Conservation (phyloP, 1,140 invertebrate species). For the Saccostrea glomerata region DNA sequence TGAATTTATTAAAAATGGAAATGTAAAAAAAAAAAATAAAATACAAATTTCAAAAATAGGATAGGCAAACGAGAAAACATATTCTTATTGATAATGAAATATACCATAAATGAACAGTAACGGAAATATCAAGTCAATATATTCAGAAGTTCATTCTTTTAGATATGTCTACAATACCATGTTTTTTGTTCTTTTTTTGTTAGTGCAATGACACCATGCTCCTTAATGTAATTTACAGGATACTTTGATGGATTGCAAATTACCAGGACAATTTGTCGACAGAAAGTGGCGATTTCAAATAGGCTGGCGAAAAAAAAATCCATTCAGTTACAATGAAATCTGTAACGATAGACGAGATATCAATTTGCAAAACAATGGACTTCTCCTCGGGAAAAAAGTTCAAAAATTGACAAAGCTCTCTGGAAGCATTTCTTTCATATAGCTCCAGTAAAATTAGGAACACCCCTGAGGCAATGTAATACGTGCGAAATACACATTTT, state of each 20-base stretch:
- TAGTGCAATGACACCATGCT: slow-evolving; percentile 2
- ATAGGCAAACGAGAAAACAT: no score
- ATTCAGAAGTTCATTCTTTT: neutral
- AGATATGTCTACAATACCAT: neutral
- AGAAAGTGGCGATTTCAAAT: neutral
- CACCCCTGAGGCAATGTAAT: neutral
- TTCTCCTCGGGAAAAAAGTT: neutral
- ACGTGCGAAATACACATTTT: neutral
- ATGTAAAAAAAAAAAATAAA: no score
- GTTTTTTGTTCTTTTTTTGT: neutral
- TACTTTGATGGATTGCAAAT: neutral
- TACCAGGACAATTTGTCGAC: neutral
- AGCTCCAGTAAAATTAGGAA: neutral
- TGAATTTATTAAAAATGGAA: no score
- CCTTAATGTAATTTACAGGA: neutral
- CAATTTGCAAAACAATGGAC: slow-evolving; percentile 20
- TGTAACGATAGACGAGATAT: neutral
- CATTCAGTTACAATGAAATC: neutral
- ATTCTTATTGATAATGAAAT: no score
- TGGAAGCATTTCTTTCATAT: neutral
- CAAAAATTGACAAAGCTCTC: neutral
- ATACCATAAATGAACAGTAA: no score
- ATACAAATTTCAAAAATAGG: no score
- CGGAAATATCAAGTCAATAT: no score
- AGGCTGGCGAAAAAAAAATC: neutral